Percentiles rank a stretch among this genome's conserved stretches.
These are phyloP conservation scores for Aurelia sp. DNA, from an alignment of 30 jellyfish, hydroid and myxozoan species.

Conservation along the genomic window DNA sequence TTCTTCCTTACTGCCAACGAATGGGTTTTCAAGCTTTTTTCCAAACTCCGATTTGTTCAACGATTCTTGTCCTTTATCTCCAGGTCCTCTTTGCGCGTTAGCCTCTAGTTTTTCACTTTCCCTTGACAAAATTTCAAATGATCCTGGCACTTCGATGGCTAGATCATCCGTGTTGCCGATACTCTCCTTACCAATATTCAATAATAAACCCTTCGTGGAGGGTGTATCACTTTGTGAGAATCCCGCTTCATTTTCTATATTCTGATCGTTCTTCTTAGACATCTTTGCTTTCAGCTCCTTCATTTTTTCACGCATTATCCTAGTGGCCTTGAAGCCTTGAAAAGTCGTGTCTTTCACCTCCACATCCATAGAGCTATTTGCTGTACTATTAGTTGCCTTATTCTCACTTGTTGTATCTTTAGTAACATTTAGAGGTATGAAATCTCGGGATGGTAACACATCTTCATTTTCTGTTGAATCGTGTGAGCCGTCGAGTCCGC, in stretches of 20 bases:
- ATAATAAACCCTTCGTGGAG: not conserved
- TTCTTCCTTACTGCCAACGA: slow-evolving; percentile 61
- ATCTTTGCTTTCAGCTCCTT: not conserved
- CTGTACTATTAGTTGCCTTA: not conserved
- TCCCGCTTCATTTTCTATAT: not conserved
- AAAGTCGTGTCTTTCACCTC: not conserved
- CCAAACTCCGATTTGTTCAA: not conserved
- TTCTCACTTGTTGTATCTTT: not conserved
- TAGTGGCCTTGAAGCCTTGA: slow-evolving; percentile 46
- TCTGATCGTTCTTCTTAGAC: not conserved
- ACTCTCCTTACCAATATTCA: not conserved
- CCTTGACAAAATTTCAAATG: slow-evolving; percentile 39
- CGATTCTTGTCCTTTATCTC: not conserved
- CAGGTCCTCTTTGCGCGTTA: not conserved
- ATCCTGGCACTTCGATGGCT: slow-evolving; percentile 6
- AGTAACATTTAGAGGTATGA: not conserved
- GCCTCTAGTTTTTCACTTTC: slow-evolving; percentile 14
- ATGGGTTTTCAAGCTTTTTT: slow-evolving; percentile 25
- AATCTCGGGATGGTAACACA: no score
- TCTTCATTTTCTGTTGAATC: no score
- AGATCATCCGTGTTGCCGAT: slow-evolving; percentile 5
- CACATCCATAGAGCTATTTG: not conserved
- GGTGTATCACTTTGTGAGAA: not conserved
- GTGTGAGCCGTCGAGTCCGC: no score
- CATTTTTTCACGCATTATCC: slow-evolving; percentile 31